These are phyloP conservation scores for Eupeodes luniger DNA, from an alignment of 2,888 invertebrate species.

Conservation along the genomic window DNA sequence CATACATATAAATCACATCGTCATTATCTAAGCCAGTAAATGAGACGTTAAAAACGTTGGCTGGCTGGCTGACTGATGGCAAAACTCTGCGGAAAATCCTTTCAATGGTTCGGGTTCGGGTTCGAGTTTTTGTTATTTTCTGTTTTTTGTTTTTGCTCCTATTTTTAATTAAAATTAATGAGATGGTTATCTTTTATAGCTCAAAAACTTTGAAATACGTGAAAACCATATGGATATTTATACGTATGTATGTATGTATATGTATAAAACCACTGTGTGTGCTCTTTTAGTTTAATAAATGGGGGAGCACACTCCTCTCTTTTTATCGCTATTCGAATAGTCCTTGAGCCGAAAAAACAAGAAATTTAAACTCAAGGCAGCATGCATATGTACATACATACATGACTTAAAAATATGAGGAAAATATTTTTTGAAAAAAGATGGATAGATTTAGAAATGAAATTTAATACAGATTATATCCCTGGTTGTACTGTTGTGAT, in stretches of 20 bases:
- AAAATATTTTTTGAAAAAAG: neutral
- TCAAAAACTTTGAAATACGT: constrained; percentile 3
- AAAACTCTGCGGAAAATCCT: neutral
- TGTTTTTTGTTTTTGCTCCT: neutral
- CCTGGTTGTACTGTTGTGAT: no score
- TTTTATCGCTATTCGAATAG: neutral
- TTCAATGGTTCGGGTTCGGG: neutral
- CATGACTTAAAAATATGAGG: neutral
- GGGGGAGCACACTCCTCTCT: neutral
- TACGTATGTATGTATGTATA: no score
- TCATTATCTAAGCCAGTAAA: constrained; percentile 32
- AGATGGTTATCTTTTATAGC: constrained; percentile 56
- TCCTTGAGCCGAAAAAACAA: constrained; percentile 6
- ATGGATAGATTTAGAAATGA: no score
- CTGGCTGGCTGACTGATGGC: neutral
- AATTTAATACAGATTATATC: no score
- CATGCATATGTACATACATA: no score
- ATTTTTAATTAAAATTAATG: constrained; percentile 70
- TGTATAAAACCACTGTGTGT: neutral
- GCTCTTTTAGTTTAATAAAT: no score
- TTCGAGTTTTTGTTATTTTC: neutral
- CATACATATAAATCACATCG: neutral
- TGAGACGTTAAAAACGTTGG: constrained; percentile 7
- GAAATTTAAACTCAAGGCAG: neutral
- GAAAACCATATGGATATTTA: constrained; percentile 36